phyloP scores from a whole-genome alignment of 1,140 invertebrate genomes.

The Zaprionus nigranus region DNA sequence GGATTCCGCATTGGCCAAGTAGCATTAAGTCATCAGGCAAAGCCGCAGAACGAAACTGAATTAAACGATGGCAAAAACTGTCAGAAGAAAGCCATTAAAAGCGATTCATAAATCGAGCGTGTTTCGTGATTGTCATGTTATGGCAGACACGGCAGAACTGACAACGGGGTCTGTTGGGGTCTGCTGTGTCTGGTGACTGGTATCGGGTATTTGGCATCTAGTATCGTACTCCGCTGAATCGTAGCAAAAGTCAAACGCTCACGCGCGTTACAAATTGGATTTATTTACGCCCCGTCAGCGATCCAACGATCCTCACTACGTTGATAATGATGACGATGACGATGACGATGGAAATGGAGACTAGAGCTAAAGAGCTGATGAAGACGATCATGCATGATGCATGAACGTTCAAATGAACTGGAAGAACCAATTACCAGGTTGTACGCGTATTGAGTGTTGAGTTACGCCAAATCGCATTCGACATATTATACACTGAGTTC shows the following conservation, averaged over 20 bases:
- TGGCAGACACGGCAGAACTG: conserved; percentile 60
- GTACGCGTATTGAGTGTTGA: conserved; percentile 54
- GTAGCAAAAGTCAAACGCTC: conserved; percentile 56
- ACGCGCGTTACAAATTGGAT: conserved; percentile 75
- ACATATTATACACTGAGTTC: conserved; percentile 45
- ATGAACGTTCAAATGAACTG: conserved; percentile 61
- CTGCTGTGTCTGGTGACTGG: background rate
- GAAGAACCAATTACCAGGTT: conserved; percentile 43
- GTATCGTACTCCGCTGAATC: conserved; percentile 2
- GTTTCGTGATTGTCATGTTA: conserved; percentile 69
- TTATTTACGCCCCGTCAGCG: conserved; percentile 67
- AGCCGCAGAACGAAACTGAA: conserved; percentile 63
- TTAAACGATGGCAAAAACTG: conserved; percentile 43
- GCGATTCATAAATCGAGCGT: conserved; percentile 44
- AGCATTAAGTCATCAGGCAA: conserved; percentile 66
- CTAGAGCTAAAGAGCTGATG: background rate
- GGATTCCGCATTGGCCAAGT: conserved; percentile 18
- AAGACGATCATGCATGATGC: conserved; percentile 62
- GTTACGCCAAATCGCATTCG: conserved; percentile 58
- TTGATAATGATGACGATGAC: conserved; percentile 25
- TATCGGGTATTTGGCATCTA: conserved; percentile 7
- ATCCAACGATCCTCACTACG: conserved; percentile 13
- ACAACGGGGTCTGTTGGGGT: conserved; percentile 5
- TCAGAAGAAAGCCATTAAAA: conserved; percentile 20
- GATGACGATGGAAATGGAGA: background rate